Percentiles rank a stretch among this genome's conserved stretches.
phyloP scores from a whole-genome alignment of 2,797 vertebrate species.

The Holocentrus rufus region DNA sequence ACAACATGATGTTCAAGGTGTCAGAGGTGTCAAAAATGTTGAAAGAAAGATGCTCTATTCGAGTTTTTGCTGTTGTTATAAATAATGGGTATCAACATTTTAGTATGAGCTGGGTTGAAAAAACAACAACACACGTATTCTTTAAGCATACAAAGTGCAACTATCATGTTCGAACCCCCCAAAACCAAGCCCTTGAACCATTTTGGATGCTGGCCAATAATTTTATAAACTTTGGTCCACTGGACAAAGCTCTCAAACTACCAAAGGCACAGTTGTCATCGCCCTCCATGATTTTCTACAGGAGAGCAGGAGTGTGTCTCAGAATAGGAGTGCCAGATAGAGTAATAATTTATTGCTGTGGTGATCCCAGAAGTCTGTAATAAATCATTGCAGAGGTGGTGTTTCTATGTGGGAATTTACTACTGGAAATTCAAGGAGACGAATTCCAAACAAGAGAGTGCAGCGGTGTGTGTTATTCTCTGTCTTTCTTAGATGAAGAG shows the following conservation, averaged over 20 bases:
- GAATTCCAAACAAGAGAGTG: conserved; percentile 30
- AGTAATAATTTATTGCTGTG: conserved; percentile 27
- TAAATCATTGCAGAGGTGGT: conserved; percentile 37
- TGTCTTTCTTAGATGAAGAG: conserved; percentile 22
- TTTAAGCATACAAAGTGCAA: no score
- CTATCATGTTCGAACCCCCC: neutral
- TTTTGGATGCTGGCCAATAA: conserved; percentile 4
- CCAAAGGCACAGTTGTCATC: conserved; percentile 2
- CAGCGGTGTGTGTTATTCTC: neutral
- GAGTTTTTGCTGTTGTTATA: no score
- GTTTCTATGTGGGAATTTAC: conserved; percentile 6
- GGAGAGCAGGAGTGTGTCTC: conserved; percentile 18
- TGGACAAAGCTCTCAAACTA: conserved; percentile 14
- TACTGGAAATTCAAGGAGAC: conserved; percentile 10
- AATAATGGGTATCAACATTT: no score
- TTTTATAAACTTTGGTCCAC: conserved; percentile 8
- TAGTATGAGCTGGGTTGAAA: no score
- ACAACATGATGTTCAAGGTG: no score
- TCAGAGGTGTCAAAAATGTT: no score
- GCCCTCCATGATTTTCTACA: conserved; percentile 21
- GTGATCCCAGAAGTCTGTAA: conserved; percentile 22
- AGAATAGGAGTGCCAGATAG: conserved; percentile 14
- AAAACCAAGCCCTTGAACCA: neutral
- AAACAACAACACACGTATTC: no score
- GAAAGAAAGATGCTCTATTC: no score